phyloP scores from a whole-genome alignment of 2,113 vertebrate species.

The Chaetodon trifascialis region DNA sequence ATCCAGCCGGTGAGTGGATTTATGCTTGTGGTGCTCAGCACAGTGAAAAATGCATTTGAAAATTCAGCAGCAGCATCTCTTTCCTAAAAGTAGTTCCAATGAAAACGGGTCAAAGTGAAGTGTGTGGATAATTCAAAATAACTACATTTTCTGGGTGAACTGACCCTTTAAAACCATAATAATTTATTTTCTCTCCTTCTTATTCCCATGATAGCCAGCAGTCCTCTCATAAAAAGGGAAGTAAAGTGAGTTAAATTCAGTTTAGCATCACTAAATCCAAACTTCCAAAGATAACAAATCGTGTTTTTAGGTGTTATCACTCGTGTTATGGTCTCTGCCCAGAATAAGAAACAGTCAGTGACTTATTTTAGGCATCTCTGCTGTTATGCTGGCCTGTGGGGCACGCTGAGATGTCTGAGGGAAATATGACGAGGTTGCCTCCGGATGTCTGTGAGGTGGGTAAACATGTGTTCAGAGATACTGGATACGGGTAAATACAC shows the following conservation, averaged over 20 bases:
- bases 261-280: not conserved
- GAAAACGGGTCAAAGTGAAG: not conserved
- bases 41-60: conserved; percentile 14
- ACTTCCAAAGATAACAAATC: not conserved
- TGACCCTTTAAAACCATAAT: not conserved
- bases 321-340: not conserved
- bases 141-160: not conserved
- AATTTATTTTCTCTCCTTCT: not conserved
- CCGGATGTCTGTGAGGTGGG: conserved; percentile 14
- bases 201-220: not conserved
- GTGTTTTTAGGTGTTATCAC: conserved; percentile 13
- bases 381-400: conserved; percentile 17
- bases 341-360: conserved; percentile 19
- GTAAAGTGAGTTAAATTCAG: not conserved
- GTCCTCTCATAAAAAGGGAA: not conserved
- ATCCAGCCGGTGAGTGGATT: not conserved
- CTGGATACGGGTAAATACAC: conserved; percentile 42
- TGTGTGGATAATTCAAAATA: not conserved
- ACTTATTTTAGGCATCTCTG: conserved; percentile 4
- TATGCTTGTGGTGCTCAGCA: conserved; percentile 9
- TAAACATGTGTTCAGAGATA: conserved; percentile 52
- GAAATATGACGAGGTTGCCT: conserved; percentile 29
- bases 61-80: not conserved
- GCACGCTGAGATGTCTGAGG: conserved; percentile 5
- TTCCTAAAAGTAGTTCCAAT: not conserved